These are phyloP conservation scores for Orthosia gracilis DNA, from an alignment of 2,888 invertebrate species.

Conservation along the genomic window DNA sequence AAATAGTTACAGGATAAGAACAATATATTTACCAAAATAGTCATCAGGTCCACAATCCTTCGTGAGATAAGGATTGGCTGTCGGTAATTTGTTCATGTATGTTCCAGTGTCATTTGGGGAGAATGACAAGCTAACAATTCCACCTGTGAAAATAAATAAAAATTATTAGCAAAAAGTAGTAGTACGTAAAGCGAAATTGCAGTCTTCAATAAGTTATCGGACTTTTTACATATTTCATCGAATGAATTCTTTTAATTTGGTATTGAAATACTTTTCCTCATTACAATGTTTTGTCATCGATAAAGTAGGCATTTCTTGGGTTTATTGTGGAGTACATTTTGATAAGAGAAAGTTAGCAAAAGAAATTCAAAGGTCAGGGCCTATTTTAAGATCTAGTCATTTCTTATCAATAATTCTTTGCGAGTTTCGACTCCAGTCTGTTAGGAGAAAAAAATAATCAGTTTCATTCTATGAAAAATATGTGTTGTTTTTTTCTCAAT, in stretches of 20 bases:
- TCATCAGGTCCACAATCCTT: constrained; percentile 84
- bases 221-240: neutral
- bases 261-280: neutral
- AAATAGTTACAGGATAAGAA: neutral
- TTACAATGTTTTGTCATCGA: neutral
- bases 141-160: constrained; percentile 77
- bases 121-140: constrained; percentile 78
- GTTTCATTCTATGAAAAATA: too few relatives aligned
- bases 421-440: neutral
- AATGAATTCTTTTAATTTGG: too few relatives aligned
- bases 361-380: neutral
- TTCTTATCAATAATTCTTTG: neutral
- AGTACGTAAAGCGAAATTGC: too few relatives aligned
- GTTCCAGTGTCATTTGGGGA: constrained; percentile 66
- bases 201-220: too few relatives aligned
- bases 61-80: constrained; percentile 83
- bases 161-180: too few relatives aligned
- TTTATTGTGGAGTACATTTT: neutral
- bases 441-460: too few relatives aligned
- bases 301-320: neutral
- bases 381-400: neutral
- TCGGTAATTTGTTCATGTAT: constrained; percentile 75
- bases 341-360: neutral
- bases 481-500: too few relatives aligned
- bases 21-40: constrained; percentile 85